Percentiles rank a stretch among this genome's conserved stretches.
Evolutionary conservation across 2,797 vertebrate genomes (phyloP).

Genomic region (Prunella strophiata): DNA sequence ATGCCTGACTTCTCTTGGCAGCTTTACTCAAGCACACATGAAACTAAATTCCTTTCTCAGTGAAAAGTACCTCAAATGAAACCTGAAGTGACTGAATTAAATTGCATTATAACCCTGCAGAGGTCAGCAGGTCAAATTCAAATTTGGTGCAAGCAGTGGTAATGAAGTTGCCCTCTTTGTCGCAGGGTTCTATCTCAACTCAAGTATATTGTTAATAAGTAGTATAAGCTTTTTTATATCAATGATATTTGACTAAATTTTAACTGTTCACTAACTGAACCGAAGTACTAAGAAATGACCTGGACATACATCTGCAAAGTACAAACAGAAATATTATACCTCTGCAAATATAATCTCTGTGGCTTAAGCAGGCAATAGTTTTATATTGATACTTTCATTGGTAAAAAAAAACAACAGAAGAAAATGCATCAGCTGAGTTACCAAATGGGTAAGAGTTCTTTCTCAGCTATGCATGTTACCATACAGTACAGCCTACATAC

Average conservation of each 20-base stretch:
- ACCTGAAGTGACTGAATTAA: slow-evolving; percentile 45
- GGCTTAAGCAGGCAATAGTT: background rate
- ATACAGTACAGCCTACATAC: background rate
- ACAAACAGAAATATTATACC: background rate
- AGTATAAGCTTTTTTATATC: background rate
- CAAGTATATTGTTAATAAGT: background rate
- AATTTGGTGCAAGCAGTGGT: background rate
- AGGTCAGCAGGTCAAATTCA: slow-evolving; percentile 54
- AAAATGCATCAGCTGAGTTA: background rate
- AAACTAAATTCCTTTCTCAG: slow-evolving; percentile 15
- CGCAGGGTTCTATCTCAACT: background rate
- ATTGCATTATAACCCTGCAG: background rate
- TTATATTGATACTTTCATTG: background rate
- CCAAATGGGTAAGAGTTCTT: background rate
- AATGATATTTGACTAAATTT: background rate
- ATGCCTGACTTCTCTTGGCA: background rate
- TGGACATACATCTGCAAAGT: background rate
- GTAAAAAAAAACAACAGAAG: background rate
- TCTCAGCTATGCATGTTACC: background rate
- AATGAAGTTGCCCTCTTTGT: slow-evolving; percentile 50
- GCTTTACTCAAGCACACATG: background rate
- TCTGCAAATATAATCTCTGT: background rate
- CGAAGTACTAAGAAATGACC: background rate
- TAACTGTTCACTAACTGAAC: background rate
- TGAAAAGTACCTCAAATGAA: slow-evolving; percentile 19